Conservation (phyloP, 2,797 vertebrate species). For the Macrochelys suwanniensis region DNA sequence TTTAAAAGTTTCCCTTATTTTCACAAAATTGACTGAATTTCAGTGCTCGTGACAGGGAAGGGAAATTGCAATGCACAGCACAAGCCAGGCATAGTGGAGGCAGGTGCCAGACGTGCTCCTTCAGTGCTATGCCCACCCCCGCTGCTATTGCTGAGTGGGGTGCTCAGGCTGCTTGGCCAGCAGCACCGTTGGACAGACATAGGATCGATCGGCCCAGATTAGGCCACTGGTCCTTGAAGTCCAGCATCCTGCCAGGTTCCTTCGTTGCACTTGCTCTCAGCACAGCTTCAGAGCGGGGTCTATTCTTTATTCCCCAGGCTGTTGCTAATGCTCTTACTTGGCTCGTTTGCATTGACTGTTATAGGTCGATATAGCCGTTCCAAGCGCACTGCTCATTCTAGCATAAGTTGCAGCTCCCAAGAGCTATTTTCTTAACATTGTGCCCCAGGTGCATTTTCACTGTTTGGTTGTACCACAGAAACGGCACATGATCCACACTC, state of each 20-base stretch:
- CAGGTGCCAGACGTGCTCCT: neutral
- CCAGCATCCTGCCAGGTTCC: neutral
- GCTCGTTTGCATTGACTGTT: neutral
- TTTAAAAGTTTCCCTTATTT: neutral
- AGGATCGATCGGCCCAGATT: neutral
- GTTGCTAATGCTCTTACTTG: neutral
- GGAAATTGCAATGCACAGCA: neutral
- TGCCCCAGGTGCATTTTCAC: neutral
- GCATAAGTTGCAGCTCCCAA: neutral
- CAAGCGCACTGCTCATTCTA: neutral
- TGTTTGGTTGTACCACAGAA: neutral
- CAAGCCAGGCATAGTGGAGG: neutral
- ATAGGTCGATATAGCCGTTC: too few species aligned
- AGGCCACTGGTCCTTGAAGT: neutral
- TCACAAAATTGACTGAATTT: neutral
- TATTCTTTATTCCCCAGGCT: neutral
- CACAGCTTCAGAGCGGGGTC: neutral
- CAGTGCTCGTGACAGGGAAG: neutral
- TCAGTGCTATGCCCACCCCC: neutral
- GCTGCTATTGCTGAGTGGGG: neutral
- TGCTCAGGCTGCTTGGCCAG: neutral
- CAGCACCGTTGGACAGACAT: neutral
- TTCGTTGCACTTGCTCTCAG: neutral
- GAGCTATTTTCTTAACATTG: neutral
- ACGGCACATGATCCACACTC: neutral